These are phyloP conservation scores for Hippasteria phrygiana DNA, from an alignment of 53 echinoderm and acorn worm species.

Conservation along the genomic window DNA sequence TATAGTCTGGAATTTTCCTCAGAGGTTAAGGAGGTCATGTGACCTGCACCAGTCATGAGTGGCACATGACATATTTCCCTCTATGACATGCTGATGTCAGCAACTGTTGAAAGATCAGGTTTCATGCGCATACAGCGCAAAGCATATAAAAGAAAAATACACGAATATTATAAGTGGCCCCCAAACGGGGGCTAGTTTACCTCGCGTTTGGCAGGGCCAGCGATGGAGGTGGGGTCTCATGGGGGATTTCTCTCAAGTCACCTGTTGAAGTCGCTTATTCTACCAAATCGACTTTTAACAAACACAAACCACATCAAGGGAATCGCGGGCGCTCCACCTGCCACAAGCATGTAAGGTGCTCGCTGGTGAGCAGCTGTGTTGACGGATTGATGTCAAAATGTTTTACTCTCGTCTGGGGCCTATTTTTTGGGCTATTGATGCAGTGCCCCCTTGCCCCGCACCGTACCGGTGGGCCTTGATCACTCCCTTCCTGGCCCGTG, in stretches of 20 bases:
- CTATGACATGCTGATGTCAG: constrained; percentile 60
- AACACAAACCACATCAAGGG: background rate
- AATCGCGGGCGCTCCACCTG: background rate
- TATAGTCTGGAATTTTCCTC: constrained; percentile 31
- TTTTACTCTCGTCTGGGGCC: background rate
- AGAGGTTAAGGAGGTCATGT: constrained; percentile 41
- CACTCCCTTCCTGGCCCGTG: background rate
- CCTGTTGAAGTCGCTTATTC: background rate
- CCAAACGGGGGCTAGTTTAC: background rate
- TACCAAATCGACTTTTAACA: background rate
- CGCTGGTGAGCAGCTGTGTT: background rate
- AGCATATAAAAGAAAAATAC: background rate
- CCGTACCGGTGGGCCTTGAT: background rate
- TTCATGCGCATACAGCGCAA: background rate
- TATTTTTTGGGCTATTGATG: background rate
- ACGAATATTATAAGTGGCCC: constrained; percentile 8
- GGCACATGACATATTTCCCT: constrained; percentile 41
- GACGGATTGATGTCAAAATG: background rate
- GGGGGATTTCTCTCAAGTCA: background rate
- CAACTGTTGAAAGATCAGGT: constrained; percentile 56
- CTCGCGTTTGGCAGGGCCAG: background rate
- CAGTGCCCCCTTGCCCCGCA: background rate
- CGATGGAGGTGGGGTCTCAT: background rate
- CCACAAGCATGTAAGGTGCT: background rate
- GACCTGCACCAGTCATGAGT: constrained; percentile 40